A percentile compares a stretch with the other conserved stretches of the same genome.
Evolutionary conservation across 2,797 vertebrate genomes (phyloP).

Genomic region (Toxotes lorentzi): DNA sequence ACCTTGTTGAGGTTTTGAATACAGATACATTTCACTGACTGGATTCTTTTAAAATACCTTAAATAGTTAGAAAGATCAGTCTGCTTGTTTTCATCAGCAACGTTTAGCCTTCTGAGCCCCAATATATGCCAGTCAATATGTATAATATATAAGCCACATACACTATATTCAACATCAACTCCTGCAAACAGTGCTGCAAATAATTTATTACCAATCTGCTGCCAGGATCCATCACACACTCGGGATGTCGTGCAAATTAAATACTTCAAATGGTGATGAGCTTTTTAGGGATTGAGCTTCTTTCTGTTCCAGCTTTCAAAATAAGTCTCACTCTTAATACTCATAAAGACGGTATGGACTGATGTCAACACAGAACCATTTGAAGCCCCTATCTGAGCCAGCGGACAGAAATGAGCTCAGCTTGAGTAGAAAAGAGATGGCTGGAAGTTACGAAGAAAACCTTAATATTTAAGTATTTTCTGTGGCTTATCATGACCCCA

Average conservation of each 20-base stretch:
- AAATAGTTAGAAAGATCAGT: neutral
- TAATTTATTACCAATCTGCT: constrained; percentile 33
- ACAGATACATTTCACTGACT: constrained; percentile 4
- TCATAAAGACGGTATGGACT: neutral
- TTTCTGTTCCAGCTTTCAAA: constrained; percentile 22
- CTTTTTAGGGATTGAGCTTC: constrained; percentile 18
- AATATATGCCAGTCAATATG: constrained; percentile 8
- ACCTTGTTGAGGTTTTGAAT: constrained; percentile 6
- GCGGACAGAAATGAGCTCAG: constrained; percentile 11
- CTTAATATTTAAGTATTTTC: constrained; percentile 15
- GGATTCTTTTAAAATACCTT: constrained; percentile 6
- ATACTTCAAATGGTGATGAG: neutral
- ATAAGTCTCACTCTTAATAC: neutral
- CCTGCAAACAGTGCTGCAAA: constrained; percentile 28
- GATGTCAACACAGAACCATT: constrained; percentile 8
- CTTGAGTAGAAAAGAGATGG: constrained; percentile 34
- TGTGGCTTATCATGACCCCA: constrained; percentile 32
- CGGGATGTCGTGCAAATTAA: constrained; percentile 27
- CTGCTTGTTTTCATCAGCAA: neutral
- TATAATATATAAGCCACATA: neutral
- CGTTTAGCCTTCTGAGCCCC: neutral
- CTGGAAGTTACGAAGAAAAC: constrained; percentile 12
- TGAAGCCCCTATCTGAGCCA: constrained; percentile 5
- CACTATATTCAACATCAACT: constrained; percentile 13
- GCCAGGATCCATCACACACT: constrained; percentile 16